Conservation (phyloP, 2,113 vertebrate species). For the Bathybates hornii region DNA sequence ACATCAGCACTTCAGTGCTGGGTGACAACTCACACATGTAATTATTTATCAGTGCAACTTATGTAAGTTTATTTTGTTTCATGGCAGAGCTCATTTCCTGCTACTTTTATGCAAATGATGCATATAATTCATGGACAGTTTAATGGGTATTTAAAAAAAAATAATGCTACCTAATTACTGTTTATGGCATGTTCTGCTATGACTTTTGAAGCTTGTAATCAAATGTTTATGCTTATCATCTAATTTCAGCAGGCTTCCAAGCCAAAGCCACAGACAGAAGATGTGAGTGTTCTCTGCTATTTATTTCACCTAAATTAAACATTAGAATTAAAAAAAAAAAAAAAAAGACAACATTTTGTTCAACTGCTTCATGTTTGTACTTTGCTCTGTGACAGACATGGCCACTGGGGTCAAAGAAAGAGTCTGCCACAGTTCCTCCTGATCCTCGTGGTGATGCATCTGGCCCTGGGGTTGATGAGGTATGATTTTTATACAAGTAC, state of each 20-base stretch:
- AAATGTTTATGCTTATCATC: neutral
- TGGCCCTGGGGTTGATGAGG: slow-evolving; percentile 62
- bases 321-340: neutral
- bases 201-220: neutral
- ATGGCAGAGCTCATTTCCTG: neutral
- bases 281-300: slow-evolving; percentile 2
- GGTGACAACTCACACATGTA: neutral
- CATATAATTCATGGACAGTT: neutral
- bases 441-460: slow-evolving; percentile 65
- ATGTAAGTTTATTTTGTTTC: neutral
- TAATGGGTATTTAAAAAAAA: neutral
- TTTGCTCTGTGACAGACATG: slow-evolving; percentile 24
- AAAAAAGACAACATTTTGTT: fast-evolving
- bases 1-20: neutral
- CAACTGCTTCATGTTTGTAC: neutral
- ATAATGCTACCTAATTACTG: neutral
- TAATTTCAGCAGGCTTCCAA: slow-evolving; percentile 40
- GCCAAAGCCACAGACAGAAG: slow-evolving; percentile 43
- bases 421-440: slow-evolving; percentile 47
- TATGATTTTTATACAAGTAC: neutral
- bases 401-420: slow-evolving; percentile 37
- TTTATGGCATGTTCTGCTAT: neutral
- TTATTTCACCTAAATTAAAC: neutral
- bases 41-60: neutral
- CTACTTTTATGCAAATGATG: neutral